Conservation (phyloP, 1,140 invertebrate species). For the Ruditapes philippinarum region DNA sequence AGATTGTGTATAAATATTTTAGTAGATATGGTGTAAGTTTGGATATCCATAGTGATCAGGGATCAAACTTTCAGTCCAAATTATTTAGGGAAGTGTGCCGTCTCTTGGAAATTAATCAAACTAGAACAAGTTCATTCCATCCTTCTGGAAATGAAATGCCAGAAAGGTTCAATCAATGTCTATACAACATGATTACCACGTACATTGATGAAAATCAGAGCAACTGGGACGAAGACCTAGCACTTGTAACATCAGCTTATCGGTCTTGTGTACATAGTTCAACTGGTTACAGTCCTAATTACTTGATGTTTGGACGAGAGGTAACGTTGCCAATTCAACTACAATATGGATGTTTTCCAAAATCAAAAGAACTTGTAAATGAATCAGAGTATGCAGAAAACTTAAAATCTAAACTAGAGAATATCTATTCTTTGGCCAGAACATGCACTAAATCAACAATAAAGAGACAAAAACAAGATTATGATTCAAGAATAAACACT, state of each 20-base stretch:
- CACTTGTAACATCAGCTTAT: slow-evolving; percentile 47
- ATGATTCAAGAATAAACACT: not conserved
- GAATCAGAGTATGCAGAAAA: not conserved
- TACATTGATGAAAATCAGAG: slow-evolving; percentile 54
- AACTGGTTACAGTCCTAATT: slow-evolving; percentile 59
- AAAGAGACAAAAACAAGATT: not conserved
- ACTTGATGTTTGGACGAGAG: slow-evolving; percentile 43
- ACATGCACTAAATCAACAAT: not conserved
- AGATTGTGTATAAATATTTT: slow-evolving; percentile 49
- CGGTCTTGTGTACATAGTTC: slow-evolving; percentile 47
- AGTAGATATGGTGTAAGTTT: slow-evolving; percentile 46
- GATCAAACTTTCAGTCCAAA: slow-evolving; percentile 38
- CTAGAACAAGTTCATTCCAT: not conserved
- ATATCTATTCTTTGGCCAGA: not conserved
- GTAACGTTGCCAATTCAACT: not conserved
- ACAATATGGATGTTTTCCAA: slow-evolving; percentile 34
- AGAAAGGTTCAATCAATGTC: slow-evolving; percentile 73
- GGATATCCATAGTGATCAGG: slow-evolving; percentile 62
- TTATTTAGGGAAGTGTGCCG: slow-evolving; percentile 52
- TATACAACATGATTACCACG: slow-evolving; percentile 52
- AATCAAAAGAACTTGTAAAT: not conserved
- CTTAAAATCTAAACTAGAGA: not conserved
- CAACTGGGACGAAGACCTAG: slow-evolving; percentile 68
- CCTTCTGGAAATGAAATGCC: slow-evolving; percentile 69
- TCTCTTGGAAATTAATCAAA: slow-evolving; percentile 20